These are phyloP conservation scores for Teleiodes luculella DNA, from an alignment of 2,888 invertebrate genomes.

Conservation along the genomic window DNA sequence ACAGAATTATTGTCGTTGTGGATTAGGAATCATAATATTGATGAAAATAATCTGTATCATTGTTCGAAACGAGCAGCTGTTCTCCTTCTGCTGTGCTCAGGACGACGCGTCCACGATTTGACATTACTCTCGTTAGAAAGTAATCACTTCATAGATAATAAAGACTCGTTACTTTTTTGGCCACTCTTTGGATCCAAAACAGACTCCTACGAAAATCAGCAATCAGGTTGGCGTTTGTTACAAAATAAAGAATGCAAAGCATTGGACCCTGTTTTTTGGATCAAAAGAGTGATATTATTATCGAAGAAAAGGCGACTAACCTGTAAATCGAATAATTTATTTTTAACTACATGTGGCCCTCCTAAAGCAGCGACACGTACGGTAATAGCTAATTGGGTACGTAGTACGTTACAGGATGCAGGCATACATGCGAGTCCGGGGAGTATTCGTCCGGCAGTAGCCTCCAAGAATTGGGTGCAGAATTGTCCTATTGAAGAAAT, in stretches of 20 bases:
- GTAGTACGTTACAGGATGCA: not conserved
- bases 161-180: too few species aligned
- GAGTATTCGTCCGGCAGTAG: not conserved
- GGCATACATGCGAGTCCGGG: not conserved
- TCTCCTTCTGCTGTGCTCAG: slow-evolving; percentile 22
- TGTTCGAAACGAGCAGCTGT: slow-evolving; percentile 16
- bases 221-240: not conserved
- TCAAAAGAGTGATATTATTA: not conserved
- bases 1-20: slow-evolving; percentile 9
- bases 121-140: slow-evolving; percentile 7
- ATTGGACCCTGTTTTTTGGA: not conserved
- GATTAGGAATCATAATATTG: slow-evolving; percentile 5
- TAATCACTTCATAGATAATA: too few species aligned
- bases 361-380: not conserved
- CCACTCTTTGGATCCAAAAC: not conserved
- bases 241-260: not conserved
- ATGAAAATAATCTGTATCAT: slow-evolving; percentile 8
- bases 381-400: not conserved
- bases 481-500: not conserved
- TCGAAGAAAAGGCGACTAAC: not conserved
- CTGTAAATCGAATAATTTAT: not conserved
- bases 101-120: slow-evolving; percentile 23
- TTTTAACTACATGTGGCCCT: not conserved
- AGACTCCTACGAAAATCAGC: not conserved
- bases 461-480: not conserved